Base-by-base conservation (phyloP, 2,797 vertebrate genomes). In the Gymnopithys bicolor region DNA sequence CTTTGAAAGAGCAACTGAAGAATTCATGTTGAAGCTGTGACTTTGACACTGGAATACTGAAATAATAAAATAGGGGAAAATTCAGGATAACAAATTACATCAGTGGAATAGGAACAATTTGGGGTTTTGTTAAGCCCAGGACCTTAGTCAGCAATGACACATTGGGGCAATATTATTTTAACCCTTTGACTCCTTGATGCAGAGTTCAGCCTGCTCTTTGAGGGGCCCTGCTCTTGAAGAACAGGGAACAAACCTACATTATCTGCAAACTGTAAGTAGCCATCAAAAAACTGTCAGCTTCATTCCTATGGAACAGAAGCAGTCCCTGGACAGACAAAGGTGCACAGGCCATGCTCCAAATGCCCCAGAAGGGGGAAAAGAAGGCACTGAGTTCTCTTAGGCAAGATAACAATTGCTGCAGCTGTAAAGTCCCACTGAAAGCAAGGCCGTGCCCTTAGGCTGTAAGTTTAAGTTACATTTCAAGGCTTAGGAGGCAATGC, bases 81-180 rank as follows among this genome's bases (percentile, higher is more conserved):
- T 68, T 83, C 43, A 59, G 49, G 81, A 69, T 59, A 85, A 95
- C 23, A 28, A 83, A 94, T 95, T 82, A 95, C 87, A 80, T 93
- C 92, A 91, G 79, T 48, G 48, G 59, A 94, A 94, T 66, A 41
- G 35, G 60, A 97, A 94, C 43, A 92, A 18, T 78, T 85, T 81
- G 62, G 78, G 58, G 49, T 66, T 86, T 94, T 85, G 75, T 95
- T 95, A 89, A 95, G 75, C 49, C 75, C 51, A 58, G 43, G 68
- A 91, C 35, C 71, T 92, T 84, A 92, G 75, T 93, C 82, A 95
- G 87, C 62, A 95, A 58, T 55, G 75, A 64, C 89, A 93, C 3
- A 17, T 28, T 78, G 56, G 58, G 70, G 37, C 59, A 95, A 86
- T 95, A 85, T 92, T 97, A 85, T 95, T 94, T 95, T 95, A 97